Evolutionary conservation across 2,888 invertebrate genomes (phyloP).

Genomic region (Neoitamus cyanurus): DNA sequence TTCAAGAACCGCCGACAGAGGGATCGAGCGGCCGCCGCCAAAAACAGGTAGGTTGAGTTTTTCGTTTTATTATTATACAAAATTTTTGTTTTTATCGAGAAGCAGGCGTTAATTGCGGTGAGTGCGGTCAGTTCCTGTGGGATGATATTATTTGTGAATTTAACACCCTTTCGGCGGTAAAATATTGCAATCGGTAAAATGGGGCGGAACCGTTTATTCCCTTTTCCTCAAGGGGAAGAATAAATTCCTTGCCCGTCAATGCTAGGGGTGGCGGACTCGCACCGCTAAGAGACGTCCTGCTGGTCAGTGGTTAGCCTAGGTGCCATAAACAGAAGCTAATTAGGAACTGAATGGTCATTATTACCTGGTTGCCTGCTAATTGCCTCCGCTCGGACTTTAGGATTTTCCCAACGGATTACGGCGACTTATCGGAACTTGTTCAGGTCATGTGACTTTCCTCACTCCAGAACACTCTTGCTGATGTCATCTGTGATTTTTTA

Average conservation of each 20-base stretch:
- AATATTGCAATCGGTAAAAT: not conserved
- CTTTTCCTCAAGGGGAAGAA: not conserved
- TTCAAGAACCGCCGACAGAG: conserved; percentile 90
- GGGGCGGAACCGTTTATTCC: not conserved
- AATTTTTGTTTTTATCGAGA: not conserved
- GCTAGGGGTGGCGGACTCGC: not conserved
- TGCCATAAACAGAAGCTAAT: conserved; percentile 52
- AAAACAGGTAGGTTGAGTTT: conserved; percentile 83
- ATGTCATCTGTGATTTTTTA: not conserved
- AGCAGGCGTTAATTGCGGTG: not conserved
- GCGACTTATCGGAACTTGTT: not conserved
- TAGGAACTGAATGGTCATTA: conserved; percentile 38
- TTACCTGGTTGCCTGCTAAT: conserved; percentile 39
- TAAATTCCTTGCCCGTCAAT: not conserved
- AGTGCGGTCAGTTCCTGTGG: not conserved
- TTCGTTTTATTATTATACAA: not conserved
- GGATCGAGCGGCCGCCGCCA: conserved; percentile 92
- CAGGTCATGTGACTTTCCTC: not conserved
- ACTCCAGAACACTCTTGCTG: not conserved
- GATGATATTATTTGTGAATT: not conserved
- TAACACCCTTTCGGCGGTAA: not conserved
- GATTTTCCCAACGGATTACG: conserved; percentile 1
- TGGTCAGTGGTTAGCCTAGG: not conserved
- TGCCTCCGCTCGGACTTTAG: not conserved
- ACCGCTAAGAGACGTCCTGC: not conserved